These are phyloP conservation scores for Hybognathus amarus DNA, from an alignment of 2,797 vertebrate species.

Conservation along the genomic window DNA sequence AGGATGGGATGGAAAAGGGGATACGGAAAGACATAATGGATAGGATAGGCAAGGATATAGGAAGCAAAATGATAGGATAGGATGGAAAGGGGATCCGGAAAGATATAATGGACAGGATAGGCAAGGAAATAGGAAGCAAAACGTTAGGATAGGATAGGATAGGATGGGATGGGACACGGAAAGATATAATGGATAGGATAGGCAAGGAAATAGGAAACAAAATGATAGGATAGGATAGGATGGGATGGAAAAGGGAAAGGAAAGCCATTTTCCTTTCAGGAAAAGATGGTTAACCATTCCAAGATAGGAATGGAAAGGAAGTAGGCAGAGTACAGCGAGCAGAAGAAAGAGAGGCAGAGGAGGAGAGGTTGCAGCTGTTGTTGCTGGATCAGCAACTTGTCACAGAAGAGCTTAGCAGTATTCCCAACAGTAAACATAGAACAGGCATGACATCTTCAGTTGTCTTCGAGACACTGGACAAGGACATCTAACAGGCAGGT, in stretches of 20 bases:
- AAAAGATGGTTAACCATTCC: constrained; percentile 2
- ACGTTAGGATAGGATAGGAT: background rate
- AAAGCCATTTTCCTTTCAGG: background rate
- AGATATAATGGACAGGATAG: background rate
- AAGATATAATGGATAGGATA: background rate
- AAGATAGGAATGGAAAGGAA: background rate
- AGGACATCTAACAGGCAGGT: constrained; percentile 65
- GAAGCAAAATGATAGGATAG: background rate
- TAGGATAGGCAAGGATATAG: background rate
- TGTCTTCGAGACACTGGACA: constrained; percentile 41
- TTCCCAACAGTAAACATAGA: constrained; percentile 68
- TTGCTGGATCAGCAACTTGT: constrained; percentile 73
- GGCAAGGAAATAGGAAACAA: background rate
- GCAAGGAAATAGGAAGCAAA: background rate
- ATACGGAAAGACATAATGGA: background rate
- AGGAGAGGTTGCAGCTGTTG: constrained; percentile 56
- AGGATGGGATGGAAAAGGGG: background rate
- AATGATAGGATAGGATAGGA: background rate
- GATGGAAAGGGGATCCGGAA: background rate
- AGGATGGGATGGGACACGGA: background rate
- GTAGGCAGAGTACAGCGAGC: background rate
- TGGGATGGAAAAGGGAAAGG: background rate
- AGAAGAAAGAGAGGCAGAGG: constrained; percentile 10
- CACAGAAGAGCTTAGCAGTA: constrained; percentile 67
- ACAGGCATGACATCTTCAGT: constrained; percentile 60